A percentile compares a stretch with the other conserved stretches of the same genome.
Evolutionary conservation across 2,888 invertebrate species (phyloP).

Genomic region (Nemoura dubitans): DNA sequence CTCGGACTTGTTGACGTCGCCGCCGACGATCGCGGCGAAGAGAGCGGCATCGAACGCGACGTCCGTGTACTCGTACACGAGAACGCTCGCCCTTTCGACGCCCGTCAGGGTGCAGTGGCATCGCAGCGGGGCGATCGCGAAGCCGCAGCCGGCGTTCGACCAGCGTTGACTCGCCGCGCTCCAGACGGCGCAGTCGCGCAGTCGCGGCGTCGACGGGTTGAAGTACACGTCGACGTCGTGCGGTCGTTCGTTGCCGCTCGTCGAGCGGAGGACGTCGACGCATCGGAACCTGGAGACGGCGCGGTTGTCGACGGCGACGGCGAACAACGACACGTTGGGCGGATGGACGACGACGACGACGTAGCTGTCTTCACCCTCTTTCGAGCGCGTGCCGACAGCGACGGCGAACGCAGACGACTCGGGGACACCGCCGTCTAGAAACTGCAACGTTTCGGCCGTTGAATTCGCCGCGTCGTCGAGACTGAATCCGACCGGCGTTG

Average conservation of each 20-base stretch:
- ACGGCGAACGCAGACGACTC: not conserved
- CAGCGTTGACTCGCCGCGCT: not conserved
- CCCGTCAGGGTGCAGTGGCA: not conserved
- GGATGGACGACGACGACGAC: not conserved
- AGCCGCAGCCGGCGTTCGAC: not conserved
- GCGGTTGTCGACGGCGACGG: not conserved
- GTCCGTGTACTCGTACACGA: not conserved
- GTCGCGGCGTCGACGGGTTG: not conserved
- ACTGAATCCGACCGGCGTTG: not conserved
- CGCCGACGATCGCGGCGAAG: not conserved
- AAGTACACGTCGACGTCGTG: not conserved
- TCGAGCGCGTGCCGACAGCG: not conserved
- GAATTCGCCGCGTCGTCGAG: not conserved
- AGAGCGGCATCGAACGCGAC: not conserved
- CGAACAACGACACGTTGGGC: not conserved
- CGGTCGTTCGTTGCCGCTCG: not conserved
- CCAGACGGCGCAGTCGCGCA: not conserved
- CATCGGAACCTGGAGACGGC: not conserved
- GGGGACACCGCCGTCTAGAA: not conserved
- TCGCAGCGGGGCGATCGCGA: not conserved
- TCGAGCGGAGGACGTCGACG: not conserved
- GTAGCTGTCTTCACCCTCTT: not conserved
- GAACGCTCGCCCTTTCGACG: not conserved
- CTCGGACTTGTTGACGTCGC: not conserved
- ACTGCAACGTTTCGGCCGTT: not conserved